Evolutionary conservation across 2,888 invertebrate genomes (phyloP), one percentile per base, ranked within the genome.

Genomic region (Stenchaetothrips biformis): DNA sequence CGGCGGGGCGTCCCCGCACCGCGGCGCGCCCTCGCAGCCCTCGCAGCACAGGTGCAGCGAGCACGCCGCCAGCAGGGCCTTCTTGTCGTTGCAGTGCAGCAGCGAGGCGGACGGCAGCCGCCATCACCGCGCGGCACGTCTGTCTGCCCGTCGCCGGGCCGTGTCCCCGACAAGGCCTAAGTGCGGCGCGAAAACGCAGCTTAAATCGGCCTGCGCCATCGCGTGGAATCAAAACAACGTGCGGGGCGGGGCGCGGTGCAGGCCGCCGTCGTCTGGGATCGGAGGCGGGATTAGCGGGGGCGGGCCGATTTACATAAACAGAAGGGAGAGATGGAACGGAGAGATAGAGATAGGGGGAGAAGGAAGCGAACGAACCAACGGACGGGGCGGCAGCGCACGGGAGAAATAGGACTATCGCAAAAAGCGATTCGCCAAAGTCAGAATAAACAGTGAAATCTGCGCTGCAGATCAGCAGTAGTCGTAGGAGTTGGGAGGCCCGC

Each of bases 391-490:
- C 37, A 4, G 37, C 37, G 37, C 37, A 37, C 37, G 37, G 37
- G 37, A 59, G 59, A 18, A 59, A 59, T 59, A 21, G 67, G 67
- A 74, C 67, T 74, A 74, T 74, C 67, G 67, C 67, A 74, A 74
- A 74, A 74, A 74, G 67, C 67, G 67, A 74, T 74, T 74, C 67
- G 67, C 67, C 67, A 74, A 74, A 74, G 67, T 74, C 67, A 25
- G 67, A 74, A 74, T 74, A 74, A 74, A 74, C 67, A 74, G 67
- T 74, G 67, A 74, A 74, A 74, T 74, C 67, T 74, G 25, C 67
- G 67, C 67, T 74, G 67, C 67, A 74, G 67, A 74, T 74, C 67
- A 74, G 67, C 67, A 11, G 37, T 37, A 37, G 67, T 16, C 13
- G 53, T 9, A 16, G 25, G 67, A 74, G 67, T 74, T 74, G 67